Evolutionary conservation across 2,113 vertebrate species (phyloP).

Genomic region (Noturus placidus): DNA sequence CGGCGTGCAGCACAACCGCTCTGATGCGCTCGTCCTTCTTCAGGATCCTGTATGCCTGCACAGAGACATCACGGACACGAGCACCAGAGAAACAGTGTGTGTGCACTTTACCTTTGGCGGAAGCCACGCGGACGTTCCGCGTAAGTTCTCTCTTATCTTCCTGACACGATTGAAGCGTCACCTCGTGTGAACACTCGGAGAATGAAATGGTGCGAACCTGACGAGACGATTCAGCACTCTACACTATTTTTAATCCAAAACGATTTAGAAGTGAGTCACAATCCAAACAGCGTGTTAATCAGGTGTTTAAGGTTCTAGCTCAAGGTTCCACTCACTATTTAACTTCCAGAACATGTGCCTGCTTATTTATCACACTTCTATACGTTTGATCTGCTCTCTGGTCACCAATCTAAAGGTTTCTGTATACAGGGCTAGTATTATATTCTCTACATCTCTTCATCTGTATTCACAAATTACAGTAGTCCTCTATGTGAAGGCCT

Average conservation of each 20-base stretch:
- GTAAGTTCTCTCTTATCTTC: background rate
- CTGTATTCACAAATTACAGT: background rate
- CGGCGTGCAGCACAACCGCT: too few relatives aligned
- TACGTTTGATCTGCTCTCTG: background rate
- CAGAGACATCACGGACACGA: too few relatives aligned
- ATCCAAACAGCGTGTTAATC: background rate
- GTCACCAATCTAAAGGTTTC: background rate
- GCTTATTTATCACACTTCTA: background rate
- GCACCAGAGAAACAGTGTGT: too few relatives aligned
- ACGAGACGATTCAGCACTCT: background rate
- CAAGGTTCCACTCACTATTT: background rate
- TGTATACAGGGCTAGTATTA: background rate
- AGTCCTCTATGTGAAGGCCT: background rate
- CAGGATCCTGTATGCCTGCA: too few relatives aligned
- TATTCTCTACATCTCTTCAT: background rate
- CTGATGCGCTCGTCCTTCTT: too few relatives aligned
- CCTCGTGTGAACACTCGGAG: background rate
- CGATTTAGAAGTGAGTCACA: background rate
- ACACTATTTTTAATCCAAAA: background rate
- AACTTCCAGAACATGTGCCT: background rate
- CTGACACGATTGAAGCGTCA: background rate
- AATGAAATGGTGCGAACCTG: background rate
- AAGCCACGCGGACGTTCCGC: too few relatives aligned
- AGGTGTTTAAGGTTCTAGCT: background rate
- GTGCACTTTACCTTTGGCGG: too few relatives aligned